Evolutionary conservation across 2,888 invertebrate species (phyloP).

Genomic region (Limnephilus auricula): DNA sequence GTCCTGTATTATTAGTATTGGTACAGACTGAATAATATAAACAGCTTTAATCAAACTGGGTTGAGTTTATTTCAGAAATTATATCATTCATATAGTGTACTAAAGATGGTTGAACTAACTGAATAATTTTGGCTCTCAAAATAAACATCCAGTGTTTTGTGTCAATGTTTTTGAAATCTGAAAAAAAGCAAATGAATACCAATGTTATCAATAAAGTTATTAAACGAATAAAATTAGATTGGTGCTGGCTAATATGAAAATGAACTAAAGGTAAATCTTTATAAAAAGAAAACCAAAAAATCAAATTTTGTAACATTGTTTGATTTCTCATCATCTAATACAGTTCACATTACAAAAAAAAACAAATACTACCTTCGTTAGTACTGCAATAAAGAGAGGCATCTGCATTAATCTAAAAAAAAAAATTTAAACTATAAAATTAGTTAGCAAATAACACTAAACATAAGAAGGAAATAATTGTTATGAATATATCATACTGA

Average conservation of each 20-base stretch:
- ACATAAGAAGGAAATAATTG: background rate
- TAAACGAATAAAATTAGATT: background rate
- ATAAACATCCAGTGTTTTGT: background rate
- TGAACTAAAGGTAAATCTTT: background rate
- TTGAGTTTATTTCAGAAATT: constrained; percentile 27
- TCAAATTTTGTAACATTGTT: background rate
- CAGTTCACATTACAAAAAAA: background rate
- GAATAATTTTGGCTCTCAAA: constrained; percentile 34
- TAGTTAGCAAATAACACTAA: background rate
- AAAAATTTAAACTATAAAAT: background rate
- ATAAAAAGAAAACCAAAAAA: background rate
- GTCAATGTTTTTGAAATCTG: constrained; percentile 9
- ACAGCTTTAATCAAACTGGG: background rate
- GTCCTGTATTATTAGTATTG: too few relatives aligned
- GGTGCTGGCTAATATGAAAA: too few relatives aligned
- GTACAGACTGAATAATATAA: too few relatives aligned
- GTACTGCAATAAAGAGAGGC: background rate
- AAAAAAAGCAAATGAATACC: constrained; percentile 26
- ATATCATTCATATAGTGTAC: constrained; percentile 20
- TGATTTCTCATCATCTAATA: background rate
- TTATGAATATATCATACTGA: background rate
- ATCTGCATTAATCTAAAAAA: background rate
- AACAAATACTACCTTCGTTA: background rate
- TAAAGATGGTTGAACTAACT: constrained; percentile 32
- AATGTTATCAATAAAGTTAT: too few relatives aligned